Percentiles rank a stretch among this genome's conserved stretches.
phyloP scores from a whole-genome alignment of 2,888 invertebrate genomes.

The Crocallis elinguaria region DNA sequence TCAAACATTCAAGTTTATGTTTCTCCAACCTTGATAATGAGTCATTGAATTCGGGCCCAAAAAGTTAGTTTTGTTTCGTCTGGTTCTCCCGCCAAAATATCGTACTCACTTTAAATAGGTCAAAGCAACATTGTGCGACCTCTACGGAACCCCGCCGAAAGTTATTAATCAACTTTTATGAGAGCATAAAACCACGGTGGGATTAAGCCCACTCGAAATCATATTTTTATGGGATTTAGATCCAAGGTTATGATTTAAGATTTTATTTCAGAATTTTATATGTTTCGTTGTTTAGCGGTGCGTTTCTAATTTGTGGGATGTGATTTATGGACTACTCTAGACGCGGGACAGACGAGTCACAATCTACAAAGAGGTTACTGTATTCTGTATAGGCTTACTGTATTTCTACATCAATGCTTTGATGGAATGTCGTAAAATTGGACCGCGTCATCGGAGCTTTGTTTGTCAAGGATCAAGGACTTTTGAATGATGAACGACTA shows the following conservation, averaged over 20 bases:
- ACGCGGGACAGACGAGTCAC: constrained; percentile 65
- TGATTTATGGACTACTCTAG: constrained; percentile 77
- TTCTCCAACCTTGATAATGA: constrained; percentile 51
- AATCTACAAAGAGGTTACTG: constrained; percentile 21
- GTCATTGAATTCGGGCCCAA: constrained; percentile 46
- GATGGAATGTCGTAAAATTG: constrained; percentile 26
- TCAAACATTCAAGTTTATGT: constrained; percentile 20
- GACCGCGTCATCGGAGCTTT: constrained; percentile 27
- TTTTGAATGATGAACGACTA: constrained; percentile 1
- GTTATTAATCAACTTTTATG: constrained; percentile 82
- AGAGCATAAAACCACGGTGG: constrained; percentile 76
- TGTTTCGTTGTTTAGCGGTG: constrained; percentile 66
- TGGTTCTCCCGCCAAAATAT: constrained; percentile 74
- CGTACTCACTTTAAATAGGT: constrained; percentile 68
- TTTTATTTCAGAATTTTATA: constrained; percentile 56
- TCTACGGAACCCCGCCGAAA: constrained; percentile 52
- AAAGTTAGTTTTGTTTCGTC: constrained; percentile 65
- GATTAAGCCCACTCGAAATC: constrained; percentile 79
- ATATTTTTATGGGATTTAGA: constrained; percentile 83
- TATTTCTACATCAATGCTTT: constrained; percentile 21
- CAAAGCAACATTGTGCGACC: constrained; percentile 77
- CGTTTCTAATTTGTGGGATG: constrained; percentile 74
- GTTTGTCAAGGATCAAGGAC: constrained; percentile 28
- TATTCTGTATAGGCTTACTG: constrained; percentile 19
- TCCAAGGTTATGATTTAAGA: constrained; percentile 75